These are phyloP conservation scores for Reticulitermes lucifugus DNA, from an alignment of 2,888 invertebrate genomes.

Conservation along the genomic window DNA sequence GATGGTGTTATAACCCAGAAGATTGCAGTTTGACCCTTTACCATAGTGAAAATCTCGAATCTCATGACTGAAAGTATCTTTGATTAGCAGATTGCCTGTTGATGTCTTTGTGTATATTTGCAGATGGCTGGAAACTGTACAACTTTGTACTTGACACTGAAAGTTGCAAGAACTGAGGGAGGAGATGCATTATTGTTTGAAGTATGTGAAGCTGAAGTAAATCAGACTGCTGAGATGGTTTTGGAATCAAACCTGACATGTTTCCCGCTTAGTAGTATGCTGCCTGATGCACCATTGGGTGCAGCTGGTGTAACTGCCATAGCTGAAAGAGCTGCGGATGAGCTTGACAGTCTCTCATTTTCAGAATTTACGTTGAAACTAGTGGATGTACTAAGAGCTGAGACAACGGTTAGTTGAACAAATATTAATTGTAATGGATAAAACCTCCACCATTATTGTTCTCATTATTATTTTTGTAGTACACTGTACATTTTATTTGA, in stretches of 20 bases:
- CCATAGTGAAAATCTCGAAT: no score
- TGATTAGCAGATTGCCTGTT: no score
- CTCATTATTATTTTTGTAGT: no score
- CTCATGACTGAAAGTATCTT: no score
- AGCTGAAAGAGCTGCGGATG: slow-evolving; percentile 44
- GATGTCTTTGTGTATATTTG: no score
- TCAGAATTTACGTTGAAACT: slow-evolving; percentile 45
- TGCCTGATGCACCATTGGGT: slow-evolving; percentile 33
- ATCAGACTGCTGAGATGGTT: slow-evolving; percentile 41
- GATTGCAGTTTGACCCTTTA: no score
- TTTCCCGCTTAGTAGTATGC: slow-evolving; percentile 43
- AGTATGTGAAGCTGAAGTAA: slow-evolving; percentile 50
- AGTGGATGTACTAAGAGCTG: slow-evolving; percentile 47
- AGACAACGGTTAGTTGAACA: slow-evolving; percentile 44
- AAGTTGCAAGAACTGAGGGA: slow-evolving; percentile 49
- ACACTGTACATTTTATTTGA: no score
- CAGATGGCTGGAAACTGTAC: slow-evolving; percentile 43
- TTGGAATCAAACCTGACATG: slow-evolving; percentile 35
- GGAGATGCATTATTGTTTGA: slow-evolving; percentile 49
- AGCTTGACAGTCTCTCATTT: slow-evolving; percentile 42
- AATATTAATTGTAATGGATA: neutral
- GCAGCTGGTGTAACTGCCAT: slow-evolving; percentile 44
- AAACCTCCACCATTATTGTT: no score
- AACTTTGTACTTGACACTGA: slow-evolving; percentile 48
- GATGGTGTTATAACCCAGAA: no score